phyloP scores from a whole-genome alignment of 2,113 vertebrate genomes.

The Mirounga angustirostris region DNA sequence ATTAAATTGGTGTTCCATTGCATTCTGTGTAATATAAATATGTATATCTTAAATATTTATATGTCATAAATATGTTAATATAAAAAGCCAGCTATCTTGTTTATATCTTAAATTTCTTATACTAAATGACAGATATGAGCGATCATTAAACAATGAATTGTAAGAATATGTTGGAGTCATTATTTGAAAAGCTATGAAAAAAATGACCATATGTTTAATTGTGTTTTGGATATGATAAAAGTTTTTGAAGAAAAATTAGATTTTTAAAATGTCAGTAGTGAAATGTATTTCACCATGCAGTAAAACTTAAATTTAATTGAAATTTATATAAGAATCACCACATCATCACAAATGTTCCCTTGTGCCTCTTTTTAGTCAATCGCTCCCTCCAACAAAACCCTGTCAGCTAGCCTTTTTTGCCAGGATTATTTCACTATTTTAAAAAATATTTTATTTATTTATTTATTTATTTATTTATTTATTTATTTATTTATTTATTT shows the following conservation, averaged over 20 bases:
- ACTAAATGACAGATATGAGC: background rate
- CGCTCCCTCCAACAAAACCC: background rate
- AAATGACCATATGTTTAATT: background rate
- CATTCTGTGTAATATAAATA: background rate
- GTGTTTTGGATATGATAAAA: background rate
- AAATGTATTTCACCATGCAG: background rate
- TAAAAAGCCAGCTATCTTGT: background rate
- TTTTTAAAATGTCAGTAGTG: background rate
- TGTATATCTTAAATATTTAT: background rate
- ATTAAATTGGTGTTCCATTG: slow-evolving; percentile 25
- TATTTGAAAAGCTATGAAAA: background rate
- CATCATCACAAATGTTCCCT: background rate
- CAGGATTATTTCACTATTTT: background rate
- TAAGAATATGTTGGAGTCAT: accelerated
- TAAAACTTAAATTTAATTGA: background rate
- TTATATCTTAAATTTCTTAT: background rate
- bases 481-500: background rate
- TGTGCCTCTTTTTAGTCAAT: background rate
- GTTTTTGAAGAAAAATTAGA: background rate
- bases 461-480: background rate
- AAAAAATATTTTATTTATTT: background rate
- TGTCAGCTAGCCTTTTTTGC: background rate
- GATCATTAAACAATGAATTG: background rate
- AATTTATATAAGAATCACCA: background rate
- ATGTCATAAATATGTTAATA: background rate